These are phyloP conservation scores for Chromobotia macracanthus DNA, from an alignment of 2,797 vertebrate species.

Conservation along the genomic window DNA sequence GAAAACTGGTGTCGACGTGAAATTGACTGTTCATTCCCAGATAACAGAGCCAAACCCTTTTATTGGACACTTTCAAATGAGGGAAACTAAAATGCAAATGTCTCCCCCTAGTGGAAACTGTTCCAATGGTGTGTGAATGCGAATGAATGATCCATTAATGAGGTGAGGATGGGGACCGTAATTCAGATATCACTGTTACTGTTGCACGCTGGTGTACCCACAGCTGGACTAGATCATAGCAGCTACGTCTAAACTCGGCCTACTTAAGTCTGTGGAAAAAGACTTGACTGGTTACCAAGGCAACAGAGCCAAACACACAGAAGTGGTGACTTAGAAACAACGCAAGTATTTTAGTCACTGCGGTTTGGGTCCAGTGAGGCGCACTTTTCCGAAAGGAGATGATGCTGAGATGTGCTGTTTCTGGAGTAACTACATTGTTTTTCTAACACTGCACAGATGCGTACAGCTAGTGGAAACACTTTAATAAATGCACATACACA, in stretches of 20 bases:
- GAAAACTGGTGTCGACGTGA: background rate
- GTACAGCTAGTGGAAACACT: slow-evolving; percentile 11
- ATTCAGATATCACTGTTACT: background rate
- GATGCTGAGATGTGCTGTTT: slow-evolving; percentile 18
- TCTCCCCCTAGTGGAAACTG: slow-evolving; percentile 71
- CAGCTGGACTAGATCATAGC: slow-evolving; percentile 26
- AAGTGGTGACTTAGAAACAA: slow-evolving; percentile 38
- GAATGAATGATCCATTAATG: background rate
- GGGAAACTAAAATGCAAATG: slow-evolving; percentile 41
- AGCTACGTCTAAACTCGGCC: slow-evolving; percentile 22
- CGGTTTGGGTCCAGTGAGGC: slow-evolving; percentile 43
- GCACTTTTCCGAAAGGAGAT: slow-evolving; percentile 30
- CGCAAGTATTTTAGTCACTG: slow-evolving; percentile 57
- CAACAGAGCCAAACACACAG: slow-evolving; percentile 63
- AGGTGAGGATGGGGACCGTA: background rate
- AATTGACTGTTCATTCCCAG: background rate
- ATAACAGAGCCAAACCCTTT: background rate
- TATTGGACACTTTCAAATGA: background rate
- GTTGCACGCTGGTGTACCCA: slow-evolving; percentile 3
- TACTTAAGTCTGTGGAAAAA: slow-evolving; percentile 45
- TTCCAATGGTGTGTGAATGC: too few relatives aligned
- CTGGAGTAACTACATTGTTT: slow-evolving; percentile 18
- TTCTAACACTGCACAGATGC: slow-evolving; percentile 7
- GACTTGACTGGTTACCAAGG: slow-evolving; percentile 60
- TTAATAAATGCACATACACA: background rate